Conservation (phyloP, 2,797 vertebrate species). For the Cryptoprocta ferox region DNA sequence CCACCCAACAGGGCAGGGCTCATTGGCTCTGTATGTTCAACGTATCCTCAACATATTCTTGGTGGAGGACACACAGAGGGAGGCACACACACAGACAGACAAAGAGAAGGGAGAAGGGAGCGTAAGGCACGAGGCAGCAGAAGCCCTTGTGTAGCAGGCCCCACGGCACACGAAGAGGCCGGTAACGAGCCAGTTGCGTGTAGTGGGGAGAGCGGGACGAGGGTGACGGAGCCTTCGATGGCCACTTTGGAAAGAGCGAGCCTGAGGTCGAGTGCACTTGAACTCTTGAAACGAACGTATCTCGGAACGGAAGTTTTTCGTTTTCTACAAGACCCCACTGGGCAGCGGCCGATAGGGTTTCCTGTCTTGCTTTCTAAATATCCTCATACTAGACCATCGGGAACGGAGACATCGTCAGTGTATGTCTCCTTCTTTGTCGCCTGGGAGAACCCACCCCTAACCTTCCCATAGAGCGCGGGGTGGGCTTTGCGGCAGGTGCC, state of each 20-base stretch:
- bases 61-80: too few species aligned
- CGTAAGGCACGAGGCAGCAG: not conserved
- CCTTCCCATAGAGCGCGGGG: rapidly evolving
- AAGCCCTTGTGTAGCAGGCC: not conserved
- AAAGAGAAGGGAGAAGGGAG: not conserved
- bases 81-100: not conserved
- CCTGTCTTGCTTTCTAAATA: not conserved
- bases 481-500: not conserved
- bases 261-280: not conserved
- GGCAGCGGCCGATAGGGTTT: not conserved
- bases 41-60: too few species aligned
- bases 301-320: not conserved
- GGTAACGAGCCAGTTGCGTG: not conserved
- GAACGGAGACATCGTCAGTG: not conserved
- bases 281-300: not conserved
- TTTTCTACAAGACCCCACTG: not conserved
- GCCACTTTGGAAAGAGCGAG: not conserved
- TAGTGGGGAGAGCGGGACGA: not conserved
- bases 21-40: not conserved
- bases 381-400: not conserved
- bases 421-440: not conserved
- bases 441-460: not conserved
- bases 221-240: not conserved
- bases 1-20: too few species aligned
- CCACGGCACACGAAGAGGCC: rapidly evolving